Conservation (phyloP, 2,888 invertebrate species). For the Orthonychiurus folsomi region DNA sequence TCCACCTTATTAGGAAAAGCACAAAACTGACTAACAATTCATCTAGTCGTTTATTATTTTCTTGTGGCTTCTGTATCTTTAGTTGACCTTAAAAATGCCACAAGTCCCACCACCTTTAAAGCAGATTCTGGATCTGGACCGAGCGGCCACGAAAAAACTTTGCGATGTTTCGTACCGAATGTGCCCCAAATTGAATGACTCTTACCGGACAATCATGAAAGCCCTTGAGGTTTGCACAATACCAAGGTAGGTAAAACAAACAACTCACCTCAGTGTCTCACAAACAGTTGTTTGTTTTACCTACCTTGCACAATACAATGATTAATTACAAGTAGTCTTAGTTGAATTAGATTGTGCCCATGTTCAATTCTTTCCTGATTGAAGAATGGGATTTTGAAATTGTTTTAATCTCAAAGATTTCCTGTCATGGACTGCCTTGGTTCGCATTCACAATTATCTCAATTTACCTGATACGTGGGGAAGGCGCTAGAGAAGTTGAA, state of each 20-base stretch:
- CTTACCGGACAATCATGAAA: conserved; percentile 47
- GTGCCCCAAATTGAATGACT: conserved; percentile 41
- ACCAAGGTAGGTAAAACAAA: background rate
- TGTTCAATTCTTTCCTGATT: background rate
- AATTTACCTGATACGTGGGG: conserved; percentile 64
- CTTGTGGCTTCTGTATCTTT: too few species aligned
- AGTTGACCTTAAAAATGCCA: conserved; percentile 12
- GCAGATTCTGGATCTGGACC: conserved; percentile 44
- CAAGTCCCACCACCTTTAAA: conserved; percentile 41
- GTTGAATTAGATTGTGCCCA: too few species aligned
- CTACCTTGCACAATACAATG: background rate
- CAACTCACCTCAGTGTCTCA: too few species aligned
- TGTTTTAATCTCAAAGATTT: conserved; percentile 50
- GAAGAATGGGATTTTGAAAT: conserved; percentile 8
- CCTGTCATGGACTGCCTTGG: conserved; percentile 86
- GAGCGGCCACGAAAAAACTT: conserved; percentile 44
- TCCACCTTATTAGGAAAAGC: too few species aligned
- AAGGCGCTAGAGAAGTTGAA: conserved; percentile 65
- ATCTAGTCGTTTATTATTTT: too few species aligned
- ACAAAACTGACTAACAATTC: too few species aligned
- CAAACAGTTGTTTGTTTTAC: background rate
- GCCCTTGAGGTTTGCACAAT: conserved; percentile 47
- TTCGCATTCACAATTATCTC: conserved; percentile 64
- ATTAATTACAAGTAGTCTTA: too few species aligned
- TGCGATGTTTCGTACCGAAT: conserved; percentile 43